Conservation (phyloP, 64 coral and sea anemone species). For the Actinia tenebrosa region DNA sequence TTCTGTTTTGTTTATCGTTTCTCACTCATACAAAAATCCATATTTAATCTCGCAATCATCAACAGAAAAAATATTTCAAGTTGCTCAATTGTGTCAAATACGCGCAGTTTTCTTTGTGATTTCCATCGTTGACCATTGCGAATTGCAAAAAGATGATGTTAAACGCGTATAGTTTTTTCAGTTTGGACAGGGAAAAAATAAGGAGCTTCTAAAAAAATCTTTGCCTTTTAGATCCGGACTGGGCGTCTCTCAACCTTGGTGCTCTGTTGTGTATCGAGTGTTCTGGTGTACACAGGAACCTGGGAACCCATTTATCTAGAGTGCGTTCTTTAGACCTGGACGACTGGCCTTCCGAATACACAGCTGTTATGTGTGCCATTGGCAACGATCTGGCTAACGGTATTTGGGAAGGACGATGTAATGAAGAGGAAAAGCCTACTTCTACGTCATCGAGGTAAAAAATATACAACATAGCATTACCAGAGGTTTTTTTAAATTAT, state of each 20-base stretch:
- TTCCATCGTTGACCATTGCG: no score
- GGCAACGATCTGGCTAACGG: slow-evolving; percentile 77
- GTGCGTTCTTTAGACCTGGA: slow-evolving; percentile 95
- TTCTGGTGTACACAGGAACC: slow-evolving; percentile 92
- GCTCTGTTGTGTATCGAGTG: slow-evolving; percentile 96
- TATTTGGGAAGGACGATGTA: slow-evolving; percentile 82
- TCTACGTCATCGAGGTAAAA: slow-evolving; percentile 51
- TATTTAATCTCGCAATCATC: no score
- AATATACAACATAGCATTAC: no score
- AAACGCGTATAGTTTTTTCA: no score
- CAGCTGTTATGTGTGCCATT: slow-evolving; percentile 88
- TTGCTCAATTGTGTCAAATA: no score
- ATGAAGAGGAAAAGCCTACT: slow-evolving; percentile 51
- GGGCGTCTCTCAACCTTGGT: slow-evolving; percentile 93
- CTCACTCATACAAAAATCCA: no score
- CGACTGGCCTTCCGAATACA: slow-evolving; percentile 94
- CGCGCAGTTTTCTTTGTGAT: no score
- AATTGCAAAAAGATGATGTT: no score
- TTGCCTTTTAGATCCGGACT: slow-evolving; percentile 70
- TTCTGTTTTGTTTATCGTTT: no score
- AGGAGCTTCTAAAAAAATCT: not conserved
- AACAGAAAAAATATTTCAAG: no score
- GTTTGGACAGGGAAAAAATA: no score
- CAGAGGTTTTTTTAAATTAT: no score
- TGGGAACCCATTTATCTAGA: slow-evolving; percentile 93